These are phyloP conservation scores for Rhopalosiphum padi DNA, from an alignment of 1,140 invertebrate species.

Conservation along the genomic window DNA sequence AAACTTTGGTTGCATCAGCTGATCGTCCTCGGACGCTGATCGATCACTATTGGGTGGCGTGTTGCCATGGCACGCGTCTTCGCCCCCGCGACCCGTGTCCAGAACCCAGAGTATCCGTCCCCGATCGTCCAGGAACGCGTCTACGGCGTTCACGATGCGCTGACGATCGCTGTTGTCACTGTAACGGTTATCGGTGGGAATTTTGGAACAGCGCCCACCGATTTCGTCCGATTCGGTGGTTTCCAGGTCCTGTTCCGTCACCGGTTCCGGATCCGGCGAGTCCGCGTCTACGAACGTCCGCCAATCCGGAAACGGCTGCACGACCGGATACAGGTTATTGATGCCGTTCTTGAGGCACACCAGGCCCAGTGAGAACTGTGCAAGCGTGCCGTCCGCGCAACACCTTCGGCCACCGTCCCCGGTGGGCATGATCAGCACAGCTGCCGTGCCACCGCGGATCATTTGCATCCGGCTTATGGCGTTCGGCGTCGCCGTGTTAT, in stretches of 20 bases:
- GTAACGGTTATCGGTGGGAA: no score
- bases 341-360: not conserved
- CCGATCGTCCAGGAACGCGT: not conserved
- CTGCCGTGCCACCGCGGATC: not conserved
- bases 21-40: not conserved
- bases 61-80: not conserved
- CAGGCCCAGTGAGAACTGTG: not conserved
- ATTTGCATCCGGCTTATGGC: conserved; percentile 26
- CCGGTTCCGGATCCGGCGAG: no score
- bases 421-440: conserved; percentile 11
- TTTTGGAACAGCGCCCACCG: not conserved
- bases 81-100: not conserved
- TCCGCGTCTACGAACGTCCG: not conserved
- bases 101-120: not conserved
- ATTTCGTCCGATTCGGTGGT: not conserved
- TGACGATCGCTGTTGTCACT: no score
- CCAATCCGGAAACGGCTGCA: not conserved
- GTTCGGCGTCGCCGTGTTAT: not conserved
- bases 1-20: not conserved
- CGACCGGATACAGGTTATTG: not conserved
- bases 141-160: not conserved
- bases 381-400: no score
- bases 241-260: not conserved
- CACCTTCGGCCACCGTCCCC: not conserved
- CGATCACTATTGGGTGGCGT: not conserved